Evolutionary conservation across 2,888 invertebrate genomes (phyloP), one percentile per base, ranked within the genome.

Genomic region (Lasioglossum lativentre): DNA sequence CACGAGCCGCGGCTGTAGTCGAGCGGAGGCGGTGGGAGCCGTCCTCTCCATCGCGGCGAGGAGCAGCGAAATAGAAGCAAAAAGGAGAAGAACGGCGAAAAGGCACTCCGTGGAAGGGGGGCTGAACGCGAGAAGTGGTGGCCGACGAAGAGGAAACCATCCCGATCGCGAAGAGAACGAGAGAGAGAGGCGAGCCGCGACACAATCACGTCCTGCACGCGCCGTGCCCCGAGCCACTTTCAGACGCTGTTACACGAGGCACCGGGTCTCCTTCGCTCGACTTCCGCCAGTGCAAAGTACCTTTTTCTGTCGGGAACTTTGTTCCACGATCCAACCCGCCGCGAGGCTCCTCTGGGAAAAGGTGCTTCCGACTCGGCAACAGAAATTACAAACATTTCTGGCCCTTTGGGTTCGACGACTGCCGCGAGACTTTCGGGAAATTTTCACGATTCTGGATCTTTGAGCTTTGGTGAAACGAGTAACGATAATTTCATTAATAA

Each of bases 131-230:
- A 88, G 88, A 86, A 83, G 91, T 86, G 84, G 82, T 80, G 83
- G 91, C 66, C 45, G 83, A 89, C 76, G 77, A 80, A 79, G 86
- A 88, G 85, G 75, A 63, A 59, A 72, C 80, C 42, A 80, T 83
- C 27, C 72, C 47, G 73, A 74, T 27, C 47, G 5, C 2, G 19
- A 27, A 34, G 56, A 38, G 74, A 84, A 56, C 40, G 82, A 85
- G 56, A 68, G 78, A 83, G 86, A 90, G 77, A 66, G 59, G 66
- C 59, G 73, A 83, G 34, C 78, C 86, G 93, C 94, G 93, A 93
- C 93, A 94, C 94, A 94, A 95, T 94, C 94, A 94, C 94, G 94
- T 94, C 94, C 93, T 95, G 95, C 95, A 95, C 95, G 95, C 95
- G 95, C 94, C 95, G 94, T 91, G 94, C 93, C 94, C 91, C 93